These are phyloP conservation scores for Atta cephalotes DNA, from an alignment of 1,140 invertebrate species.

Conservation along the genomic window DNA sequence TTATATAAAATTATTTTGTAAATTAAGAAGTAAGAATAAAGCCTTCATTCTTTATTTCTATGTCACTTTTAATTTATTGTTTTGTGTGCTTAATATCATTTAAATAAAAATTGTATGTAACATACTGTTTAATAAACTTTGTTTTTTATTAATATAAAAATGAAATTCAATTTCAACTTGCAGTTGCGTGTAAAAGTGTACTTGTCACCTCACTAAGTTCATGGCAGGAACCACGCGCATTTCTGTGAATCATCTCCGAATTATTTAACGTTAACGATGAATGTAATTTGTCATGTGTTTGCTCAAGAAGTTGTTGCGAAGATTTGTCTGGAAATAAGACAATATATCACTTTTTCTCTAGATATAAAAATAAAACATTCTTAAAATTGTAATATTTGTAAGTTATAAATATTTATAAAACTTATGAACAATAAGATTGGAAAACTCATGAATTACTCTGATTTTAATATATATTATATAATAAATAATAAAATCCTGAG, in stretches of 20 bases:
- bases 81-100: constrained; percentile 52
- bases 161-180: constrained; percentile 77
- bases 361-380: neutral
- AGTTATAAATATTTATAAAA: too few relatives aligned
- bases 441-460: too few relatives aligned
- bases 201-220: constrained; percentile 83
- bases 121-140: constrained; percentile 45
- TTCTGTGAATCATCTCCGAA: constrained; percentile 80
- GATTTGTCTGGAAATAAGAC: constrained; percentile 78
- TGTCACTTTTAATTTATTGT: constrained; percentile 58
- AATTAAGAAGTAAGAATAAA: constrained; percentile 9
- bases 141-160: neutral
- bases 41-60: constrained; percentile 44
- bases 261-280: constrained; percentile 76
- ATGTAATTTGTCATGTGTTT: constrained; percentile 74
- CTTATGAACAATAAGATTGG: too few relatives aligned
- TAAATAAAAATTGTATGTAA: constrained; percentile 50
- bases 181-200: constrained; percentile 82
- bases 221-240: constrained; percentile 79
- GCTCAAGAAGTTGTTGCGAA: constrained; percentile 71
- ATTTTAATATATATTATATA: too few relatives aligned
- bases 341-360: neutral
- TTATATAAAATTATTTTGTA: constrained; percentile 1
- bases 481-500: too few relatives aligned
- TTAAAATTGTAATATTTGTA: neutral